phyloP scores from a whole-genome alignment of 23 tunicate species.

The Oikopleura vanhoeffeni region DNA sequence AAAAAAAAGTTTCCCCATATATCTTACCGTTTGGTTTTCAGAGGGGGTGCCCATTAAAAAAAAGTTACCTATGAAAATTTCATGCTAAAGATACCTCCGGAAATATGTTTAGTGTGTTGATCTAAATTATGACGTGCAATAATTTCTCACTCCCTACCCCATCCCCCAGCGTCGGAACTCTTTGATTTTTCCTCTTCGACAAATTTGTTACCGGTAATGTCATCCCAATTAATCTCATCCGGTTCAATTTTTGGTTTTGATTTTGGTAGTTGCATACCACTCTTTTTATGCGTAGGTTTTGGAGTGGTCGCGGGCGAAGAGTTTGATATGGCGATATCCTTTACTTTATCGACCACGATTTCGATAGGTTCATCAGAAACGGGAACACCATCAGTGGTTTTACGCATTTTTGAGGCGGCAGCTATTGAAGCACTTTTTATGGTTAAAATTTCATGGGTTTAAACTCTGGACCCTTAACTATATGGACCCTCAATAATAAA shows the following conservation, averaged over 20 bases:
- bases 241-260: background rate
- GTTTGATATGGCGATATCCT: too few relatives aligned
- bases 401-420: background rate
- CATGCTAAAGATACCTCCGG: too few relatives aligned
- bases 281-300: background rate
- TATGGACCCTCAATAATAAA: too few relatives aligned
- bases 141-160: slow-evolving; percentile 10
- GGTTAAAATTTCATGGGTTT: too few relatives aligned
- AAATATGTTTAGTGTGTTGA: background rate
- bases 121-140: background rate
- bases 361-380: background rate
- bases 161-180: background rate
- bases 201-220: background rate
- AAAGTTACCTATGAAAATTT: too few relatives aligned
- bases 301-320: background rate
- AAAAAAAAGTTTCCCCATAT: too few relatives aligned
- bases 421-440: background rate
- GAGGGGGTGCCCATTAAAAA: too few relatives aligned
- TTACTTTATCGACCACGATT: background rate
- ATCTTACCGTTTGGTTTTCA: too few relatives aligned
- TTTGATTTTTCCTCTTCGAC: background rate
- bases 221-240: background rate
- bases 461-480: too few relatives aligned
- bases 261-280: background rate
- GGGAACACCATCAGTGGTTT: background rate